A percentile compares a stretch with the other conserved stretches of the same genome.
phyloP scores from a whole-genome alignment of 2,797 vertebrate genomes.

The Epinephelus malabaricus region DNA sequence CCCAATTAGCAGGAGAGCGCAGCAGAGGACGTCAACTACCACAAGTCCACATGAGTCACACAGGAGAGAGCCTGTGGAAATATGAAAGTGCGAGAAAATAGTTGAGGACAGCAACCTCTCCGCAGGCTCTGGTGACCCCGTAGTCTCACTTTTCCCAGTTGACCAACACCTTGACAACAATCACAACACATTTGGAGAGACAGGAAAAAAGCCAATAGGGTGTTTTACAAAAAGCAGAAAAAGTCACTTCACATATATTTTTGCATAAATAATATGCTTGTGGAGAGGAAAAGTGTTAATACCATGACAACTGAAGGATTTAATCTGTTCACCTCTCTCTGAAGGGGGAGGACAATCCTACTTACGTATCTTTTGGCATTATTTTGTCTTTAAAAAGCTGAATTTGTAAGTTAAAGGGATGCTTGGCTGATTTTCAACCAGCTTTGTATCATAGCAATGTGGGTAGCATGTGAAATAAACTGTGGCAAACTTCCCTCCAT shows the following conservation, averaged over 20 bases:
- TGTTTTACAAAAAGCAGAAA: background rate
- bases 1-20: slow-evolving; percentile 72
- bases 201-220: background rate
- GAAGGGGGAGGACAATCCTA: background rate
- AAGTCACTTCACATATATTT: background rate
- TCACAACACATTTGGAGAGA: background rate
- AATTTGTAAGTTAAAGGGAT: background rate
- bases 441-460: no score
- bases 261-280: background rate
- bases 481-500: no score
- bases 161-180: slow-evolving; percentile 10
- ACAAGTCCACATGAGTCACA: slow-evolving; percentile 59
- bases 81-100: slow-evolving; percentile 17
- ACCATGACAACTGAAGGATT: background rate
- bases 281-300: background rate
- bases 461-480: no score
- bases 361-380: background rate
- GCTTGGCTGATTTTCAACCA: no score
- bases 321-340: background rate
- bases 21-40: slow-evolving; percentile 68
- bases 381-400: background rate
- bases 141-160: slow-evolving; percentile 22
- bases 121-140: slow-evolving; percentile 1
- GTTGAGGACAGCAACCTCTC: slow-evolving; percentile 29
- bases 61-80: slow-evolving; percentile 12